Evolutionary conservation across 2,888 invertebrate genomes (phyloP).

Genomic region (Lasioglossum zephyrum): DNA sequence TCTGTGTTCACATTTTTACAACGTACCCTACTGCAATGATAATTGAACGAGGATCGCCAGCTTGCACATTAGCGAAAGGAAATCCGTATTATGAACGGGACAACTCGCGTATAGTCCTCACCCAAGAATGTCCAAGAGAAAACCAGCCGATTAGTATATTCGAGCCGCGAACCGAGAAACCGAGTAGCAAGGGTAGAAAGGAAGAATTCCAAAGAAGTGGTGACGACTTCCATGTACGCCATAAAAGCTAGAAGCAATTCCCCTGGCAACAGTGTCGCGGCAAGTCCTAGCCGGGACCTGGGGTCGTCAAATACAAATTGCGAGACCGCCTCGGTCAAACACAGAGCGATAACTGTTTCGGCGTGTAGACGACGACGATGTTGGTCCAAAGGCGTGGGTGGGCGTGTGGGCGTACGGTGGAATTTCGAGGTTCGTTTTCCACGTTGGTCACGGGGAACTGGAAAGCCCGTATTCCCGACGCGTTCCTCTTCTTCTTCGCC

Average conservation of each 20-base stretch:
- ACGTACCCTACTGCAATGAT: neutral
- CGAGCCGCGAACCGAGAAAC: neutral
- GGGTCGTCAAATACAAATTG: slow-evolving; percentile 57
- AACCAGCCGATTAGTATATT: neutral
- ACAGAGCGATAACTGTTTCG: slow-evolving; percentile 49
- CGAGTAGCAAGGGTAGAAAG: neutral
- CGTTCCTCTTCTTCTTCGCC: slow-evolving; percentile 24
- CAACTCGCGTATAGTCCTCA: neutral
- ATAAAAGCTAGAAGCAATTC: slow-evolving; percentile 27
- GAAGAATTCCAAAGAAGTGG: slow-evolving; percentile 16
- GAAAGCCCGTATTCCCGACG: slow-evolving; percentile 38
- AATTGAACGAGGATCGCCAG: too few relatives aligned
- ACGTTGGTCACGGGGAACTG: slow-evolving; percentile 31
- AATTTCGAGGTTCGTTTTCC: slow-evolving; percentile 35
- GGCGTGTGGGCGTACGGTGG: neutral
- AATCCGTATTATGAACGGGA: too few relatives aligned
- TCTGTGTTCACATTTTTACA: neutral
- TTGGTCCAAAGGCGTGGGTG: neutral
- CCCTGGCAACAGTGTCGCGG: slow-evolving; percentile 12
- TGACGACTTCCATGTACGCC: neutral
- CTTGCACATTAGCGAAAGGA: too few relatives aligned
- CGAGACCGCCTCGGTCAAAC: slow-evolving; percentile 46
- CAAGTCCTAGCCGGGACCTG: neutral
- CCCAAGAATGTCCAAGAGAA: neutral
- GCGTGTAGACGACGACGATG: neutral